Evolutionary conservation across 2,797 vertebrate species (phyloP), one percentile per base, ranked within the genome.

Genomic region (Myripristis murdjan): DNA sequence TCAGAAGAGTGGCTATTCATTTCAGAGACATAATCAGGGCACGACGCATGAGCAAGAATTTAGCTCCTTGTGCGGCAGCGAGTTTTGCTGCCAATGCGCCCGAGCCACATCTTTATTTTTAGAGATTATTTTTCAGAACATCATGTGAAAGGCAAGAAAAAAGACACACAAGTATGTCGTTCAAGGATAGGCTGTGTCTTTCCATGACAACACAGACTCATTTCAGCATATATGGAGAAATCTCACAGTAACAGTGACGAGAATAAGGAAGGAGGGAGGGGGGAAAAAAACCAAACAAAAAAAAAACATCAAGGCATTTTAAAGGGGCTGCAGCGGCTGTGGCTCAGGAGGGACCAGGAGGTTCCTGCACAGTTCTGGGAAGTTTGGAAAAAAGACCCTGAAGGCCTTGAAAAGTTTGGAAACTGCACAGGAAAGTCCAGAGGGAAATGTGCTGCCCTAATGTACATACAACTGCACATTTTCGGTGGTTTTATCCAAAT

Each of bases 1-100:
- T 89, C 85, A 86, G 66, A 28, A 71, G 53, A 86, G 70, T 6
- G 44, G 79, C 76, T 57, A 66, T 76, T 85, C 81, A 64, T 49
- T 64, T 58, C 63, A 6, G 24, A 81, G 83, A 85, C 84, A 75
- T 70, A 88, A 89, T 87, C 76, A 83, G 86, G 84, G 48, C 77
- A 77, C 37, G 22, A 37, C 41, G 22, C n/a, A 74, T 51, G 39
- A 10, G 55, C 60, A 15, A 33, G 5, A 20, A 51, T 37, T 31
- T 46, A 14, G 18, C 48, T 74, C 22, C 56, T 74, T 57, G 58
- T 37, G 31, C 54, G 52, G 70, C 41, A 33, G 6, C 18, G 14
- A 3, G 33, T n/a, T 53, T 54, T 43, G 68, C 11, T 63, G 56
- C 67, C 41, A 46, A 23, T 16, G 6, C 62, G 56, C 67, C 46